phyloP scores from a whole-genome alignment of 2,888 invertebrate genomes.

The Hypolimnas misippus region DNA sequence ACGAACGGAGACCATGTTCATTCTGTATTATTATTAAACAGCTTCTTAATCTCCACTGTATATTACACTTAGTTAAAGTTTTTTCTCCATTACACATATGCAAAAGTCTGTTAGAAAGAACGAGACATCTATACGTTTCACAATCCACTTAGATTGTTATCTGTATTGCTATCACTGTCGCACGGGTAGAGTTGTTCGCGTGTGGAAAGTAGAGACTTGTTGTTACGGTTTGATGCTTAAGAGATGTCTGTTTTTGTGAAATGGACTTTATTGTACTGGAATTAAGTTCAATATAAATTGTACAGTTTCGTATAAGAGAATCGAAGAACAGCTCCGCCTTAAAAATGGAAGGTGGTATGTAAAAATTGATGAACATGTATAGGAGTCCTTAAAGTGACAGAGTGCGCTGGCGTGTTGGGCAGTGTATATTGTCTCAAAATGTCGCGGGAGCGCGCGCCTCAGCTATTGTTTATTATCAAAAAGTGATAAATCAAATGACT shows the following conservation, averaged over 20 bases:
- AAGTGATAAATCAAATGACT: slow-evolving; percentile 83
- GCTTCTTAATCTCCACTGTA: slow-evolving; percentile 72
- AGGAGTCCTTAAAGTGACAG: slow-evolving; percentile 84
- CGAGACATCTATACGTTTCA: slow-evolving; percentile 51
- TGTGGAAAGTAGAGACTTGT: slow-evolving; percentile 69
- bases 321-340: slow-evolving; percentile 82
- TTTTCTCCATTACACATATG: slow-evolving; percentile 58
- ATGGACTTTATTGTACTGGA: not conserved
- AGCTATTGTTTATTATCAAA: slow-evolving; percentile 80
- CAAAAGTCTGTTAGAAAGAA: slow-evolving; percentile 52
- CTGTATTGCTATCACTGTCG: slow-evolving; percentile 64
- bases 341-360: slow-evolving; percentile 85
- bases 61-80: slow-evolving; percentile 29
- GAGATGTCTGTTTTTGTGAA: slow-evolving; percentile 41
- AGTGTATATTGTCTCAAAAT: slow-evolving; percentile 84
- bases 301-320: slow-evolving; percentile 52
- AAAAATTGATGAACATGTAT: slow-evolving; percentile 85
- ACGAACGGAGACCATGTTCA: slow-evolving; percentile 76
- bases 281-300: slow-evolving; percentile 48
- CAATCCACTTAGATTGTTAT: slow-evolving; percentile 45
- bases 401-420: slow-evolving; percentile 82
- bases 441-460: slow-evolving; percentile 74
- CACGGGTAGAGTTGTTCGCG: slow-evolving; percentile 53
- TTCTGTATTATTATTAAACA: slow-evolving; percentile 79
- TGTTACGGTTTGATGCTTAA: slow-evolving; percentile 63